These are phyloP conservation scores for Acanthacorydalis orientalis DNA, from an alignment of 2,888 invertebrate genomes.

Conservation along the genomic window DNA sequence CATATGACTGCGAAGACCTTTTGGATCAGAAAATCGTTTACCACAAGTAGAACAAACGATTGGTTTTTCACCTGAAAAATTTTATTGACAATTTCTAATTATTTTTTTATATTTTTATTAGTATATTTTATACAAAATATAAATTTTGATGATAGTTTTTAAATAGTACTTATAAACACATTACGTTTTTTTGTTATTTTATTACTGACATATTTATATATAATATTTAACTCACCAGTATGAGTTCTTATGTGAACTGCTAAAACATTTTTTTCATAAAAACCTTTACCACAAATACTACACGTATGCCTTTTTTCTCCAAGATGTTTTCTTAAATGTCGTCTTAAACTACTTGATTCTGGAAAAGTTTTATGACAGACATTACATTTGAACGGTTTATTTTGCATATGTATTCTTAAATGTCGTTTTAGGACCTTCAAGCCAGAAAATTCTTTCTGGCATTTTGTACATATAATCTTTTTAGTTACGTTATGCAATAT, in stretches of 20 bases:
- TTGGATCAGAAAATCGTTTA: slow-evolving; percentile 19
- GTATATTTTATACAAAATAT: no score
- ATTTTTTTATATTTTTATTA: no score
- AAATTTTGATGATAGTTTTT: no score
- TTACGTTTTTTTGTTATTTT: no score
- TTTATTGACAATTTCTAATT: background rate
- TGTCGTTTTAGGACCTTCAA: slow-evolving; percentile 18
- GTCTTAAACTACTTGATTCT: slow-evolving; percentile 20
- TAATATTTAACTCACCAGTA: slow-evolving; percentile 12
- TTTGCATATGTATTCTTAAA: slow-evolving; percentile 18
- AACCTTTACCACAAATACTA: slow-evolving; percentile 20
- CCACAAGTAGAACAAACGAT: slow-evolving; percentile 18
- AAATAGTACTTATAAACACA: no score
- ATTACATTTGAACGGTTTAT: slow-evolving; percentile 19
- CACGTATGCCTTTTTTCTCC: slow-evolving; percentile 21
- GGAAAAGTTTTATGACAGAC: slow-evolving; percentile 18
- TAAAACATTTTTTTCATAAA: slow-evolving; percentile 21
- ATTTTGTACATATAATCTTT: slow-evolving; percentile 15
- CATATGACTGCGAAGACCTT: slow-evolving; percentile 19
- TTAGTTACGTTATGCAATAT: slow-evolving; percentile 15
- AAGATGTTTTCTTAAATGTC: slow-evolving; percentile 19
- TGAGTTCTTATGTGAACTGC: slow-evolving; percentile 20
- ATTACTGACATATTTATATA: background rate
- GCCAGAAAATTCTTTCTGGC: slow-evolving; percentile 18
- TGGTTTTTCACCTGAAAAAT: slow-evolving; percentile 16